Evolutionary conservation across 2,888 invertebrate species (phyloP), one percentile per base, ranked within the genome.

Genomic region (Eupelmus urozonus): DNA sequence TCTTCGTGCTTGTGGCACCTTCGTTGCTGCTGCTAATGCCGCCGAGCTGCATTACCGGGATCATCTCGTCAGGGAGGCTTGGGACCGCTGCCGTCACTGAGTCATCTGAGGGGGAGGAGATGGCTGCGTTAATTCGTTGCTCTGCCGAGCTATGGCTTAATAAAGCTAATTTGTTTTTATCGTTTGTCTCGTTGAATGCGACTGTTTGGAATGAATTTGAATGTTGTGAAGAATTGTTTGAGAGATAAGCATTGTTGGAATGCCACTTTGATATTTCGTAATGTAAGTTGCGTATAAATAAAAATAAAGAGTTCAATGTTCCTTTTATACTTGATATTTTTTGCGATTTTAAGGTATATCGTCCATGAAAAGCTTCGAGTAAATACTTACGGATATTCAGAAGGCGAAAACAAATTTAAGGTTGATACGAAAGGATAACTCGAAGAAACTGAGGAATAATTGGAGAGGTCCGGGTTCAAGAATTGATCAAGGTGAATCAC

Each of bases 11-110:
- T 27, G 62, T 40, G 18, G 29, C 57, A 25, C 16, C 62, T n/a
- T 2, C 3, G 34, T 49, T 27, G 9, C 25, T 40, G 51, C 65
- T 18, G 49, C 45, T 34, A 18, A 20, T 11, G 2, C 13, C 40
- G 29, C 23, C n/a, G n/a, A 16, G 23, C 45, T 53, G 45, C 45
- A 34, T 34, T 34, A 63, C 76, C 20, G 66, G 70, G 23, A 34
- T 71, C 62, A 76, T 29, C 23, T 78, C 80, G 18, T 80, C 78
- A 11, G 78, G 71, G 40, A 74, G 53, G 2, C 65, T 59, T 4
- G 79, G 73, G n/a, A 65, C 67, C n/a, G 25, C 60, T 20, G 53
- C 18, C n/a, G 79, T 66, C 11, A 62, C 79, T 25, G 66, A 34
- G 7, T 75, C 76, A 53, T 72, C 72, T 72, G 53, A 1, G 4